Percentiles rank a stretch among this genome's conserved stretches.
Conservation (phyloP, 2,888 invertebrate species). For the Andrena dorsata region DNA sequence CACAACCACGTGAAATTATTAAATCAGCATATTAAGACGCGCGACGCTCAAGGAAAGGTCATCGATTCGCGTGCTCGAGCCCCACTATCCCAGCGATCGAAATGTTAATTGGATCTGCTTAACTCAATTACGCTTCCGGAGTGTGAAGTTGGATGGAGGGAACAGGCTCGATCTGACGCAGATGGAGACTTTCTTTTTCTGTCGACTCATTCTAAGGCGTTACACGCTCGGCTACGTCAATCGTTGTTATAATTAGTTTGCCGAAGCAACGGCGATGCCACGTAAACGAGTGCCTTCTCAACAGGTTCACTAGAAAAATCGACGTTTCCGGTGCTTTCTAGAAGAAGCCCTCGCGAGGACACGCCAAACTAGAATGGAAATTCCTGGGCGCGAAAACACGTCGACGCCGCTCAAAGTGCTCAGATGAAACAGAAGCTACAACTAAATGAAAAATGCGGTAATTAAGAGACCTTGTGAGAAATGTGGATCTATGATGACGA, state of each 20-base stretch:
- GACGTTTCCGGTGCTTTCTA: too few relatives aligned
- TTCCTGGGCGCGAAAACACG: too few relatives aligned
- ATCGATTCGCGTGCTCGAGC: slow-evolving; percentile 31
- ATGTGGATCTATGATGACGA: too few relatives aligned
- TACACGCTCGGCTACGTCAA: slow-evolving; percentile 1
- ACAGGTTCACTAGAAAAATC: too few relatives aligned
- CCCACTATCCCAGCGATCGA: neutral
- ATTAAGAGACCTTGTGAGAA: too few relatives aligned
- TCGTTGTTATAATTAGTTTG: neutral
- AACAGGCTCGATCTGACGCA: slow-evolving; percentile 4
- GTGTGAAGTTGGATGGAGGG: slow-evolving; percentile 9
- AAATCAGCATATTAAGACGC: slow-evolving; percentile 27
- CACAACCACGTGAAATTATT: slow-evolving; percentile 13
- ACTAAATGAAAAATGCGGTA: too few relatives aligned
- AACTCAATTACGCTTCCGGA: slow-evolving; percentile 30
- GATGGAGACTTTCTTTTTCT: neutral
- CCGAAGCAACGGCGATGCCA: too few relatives aligned
- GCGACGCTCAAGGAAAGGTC: slow-evolving; percentile 9
- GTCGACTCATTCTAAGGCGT: neutral
- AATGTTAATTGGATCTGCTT: slow-evolving; percentile 51
- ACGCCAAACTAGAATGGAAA: too few relatives aligned
- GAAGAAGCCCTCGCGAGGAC: too few relatives aligned
- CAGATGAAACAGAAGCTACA: too few relatives aligned
- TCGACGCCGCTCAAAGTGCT: too few relatives aligned
- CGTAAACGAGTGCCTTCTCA: neutral